Evolutionary conservation across 2,113 vertebrate species (phyloP), one percentile per base, ranked within the genome.

Genomic region (Sturnira hondurensis): DNA sequence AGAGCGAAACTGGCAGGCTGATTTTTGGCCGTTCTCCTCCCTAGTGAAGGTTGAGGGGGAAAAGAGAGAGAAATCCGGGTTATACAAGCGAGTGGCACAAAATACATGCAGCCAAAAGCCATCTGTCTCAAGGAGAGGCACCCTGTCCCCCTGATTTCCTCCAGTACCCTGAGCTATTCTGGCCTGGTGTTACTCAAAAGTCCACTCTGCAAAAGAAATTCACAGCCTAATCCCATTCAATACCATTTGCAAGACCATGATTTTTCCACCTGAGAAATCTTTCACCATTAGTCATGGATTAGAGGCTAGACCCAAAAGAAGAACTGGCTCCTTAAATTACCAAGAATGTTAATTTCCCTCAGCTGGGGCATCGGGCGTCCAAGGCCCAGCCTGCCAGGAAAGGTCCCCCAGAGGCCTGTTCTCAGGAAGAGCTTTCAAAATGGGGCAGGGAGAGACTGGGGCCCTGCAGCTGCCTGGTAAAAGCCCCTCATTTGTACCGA

Each of bases 1-100:
- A 99, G 38, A 99, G 99, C 17, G 99, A 99, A 96, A 99, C 99
- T 15, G 99, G 99, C 67, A 99, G 98, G 97, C 99, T 99, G 96
- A 99, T 99, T 98, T 99, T 99, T 61, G 99, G 99, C 81, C 99
- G 98, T 38, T 99, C 99, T 95, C 99, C 99, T 97, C 98, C 98
- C 99, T 99, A 92, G 4, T 1, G 63, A 41, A 96, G 16, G 61
- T 84, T 15, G 52, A 73, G 31, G 84, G 0, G 5, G 91, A 67
- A 83, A 54, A 87, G 45, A 93, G n/a, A 76, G 45, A 74, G 88
- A 84, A 71, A 24, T 65, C 52, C 26, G 3, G 88, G 56, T 94
- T 50, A 93, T 6, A 47, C 17, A 56, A 26, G 20, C 43, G 43
- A 71, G 36, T 45, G 7, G 70, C 45, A 88, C 12, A 50, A 70